A percentile compares a stretch with the other conserved stretches of the same genome.
Evolutionary conservation across 2,113 vertebrate genomes (phyloP).

Genomic region (Grammomys surdaster): DNA sequence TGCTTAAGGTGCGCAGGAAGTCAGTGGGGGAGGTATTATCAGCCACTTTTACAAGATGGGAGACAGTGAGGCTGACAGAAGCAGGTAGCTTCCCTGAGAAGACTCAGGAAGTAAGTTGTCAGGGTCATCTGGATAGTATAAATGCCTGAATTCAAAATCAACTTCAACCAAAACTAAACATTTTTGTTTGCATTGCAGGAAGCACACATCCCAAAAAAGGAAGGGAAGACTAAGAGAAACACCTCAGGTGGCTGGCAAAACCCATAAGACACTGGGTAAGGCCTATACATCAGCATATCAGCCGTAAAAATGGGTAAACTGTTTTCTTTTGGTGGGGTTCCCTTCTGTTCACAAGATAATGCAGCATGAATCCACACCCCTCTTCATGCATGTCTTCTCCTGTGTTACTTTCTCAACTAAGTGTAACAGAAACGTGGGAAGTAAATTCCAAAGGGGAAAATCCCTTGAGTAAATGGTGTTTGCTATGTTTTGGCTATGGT

Average conservation of each 20-base stretch:
- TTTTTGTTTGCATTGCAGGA: no score
- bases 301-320: neutral
- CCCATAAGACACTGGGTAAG: neutral
- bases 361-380: neutral
- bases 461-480: neutral
- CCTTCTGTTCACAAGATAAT: neutral
- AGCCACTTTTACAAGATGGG: neutral
- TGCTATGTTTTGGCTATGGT: neutral
- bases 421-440: constrained; percentile 40
- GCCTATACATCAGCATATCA: neutral
- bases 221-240: neutral
- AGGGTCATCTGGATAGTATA: neutral
- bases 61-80: neutral
- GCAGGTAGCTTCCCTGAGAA: neutral
- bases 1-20: neutral
- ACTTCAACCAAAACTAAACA: neutral
- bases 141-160: neutral
- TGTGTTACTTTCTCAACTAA: constrained; percentile 50
- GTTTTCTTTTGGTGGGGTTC: neutral
- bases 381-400: constrained; percentile 10
- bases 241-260: fast-evolving
- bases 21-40: neutral
- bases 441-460: neutral
- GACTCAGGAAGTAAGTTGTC: neutral
- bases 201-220: neutral